Evolutionary conservation across 1,140 invertebrate genomes (phyloP).

Genomic region (Daktulosphaira vitifoliae): DNA sequence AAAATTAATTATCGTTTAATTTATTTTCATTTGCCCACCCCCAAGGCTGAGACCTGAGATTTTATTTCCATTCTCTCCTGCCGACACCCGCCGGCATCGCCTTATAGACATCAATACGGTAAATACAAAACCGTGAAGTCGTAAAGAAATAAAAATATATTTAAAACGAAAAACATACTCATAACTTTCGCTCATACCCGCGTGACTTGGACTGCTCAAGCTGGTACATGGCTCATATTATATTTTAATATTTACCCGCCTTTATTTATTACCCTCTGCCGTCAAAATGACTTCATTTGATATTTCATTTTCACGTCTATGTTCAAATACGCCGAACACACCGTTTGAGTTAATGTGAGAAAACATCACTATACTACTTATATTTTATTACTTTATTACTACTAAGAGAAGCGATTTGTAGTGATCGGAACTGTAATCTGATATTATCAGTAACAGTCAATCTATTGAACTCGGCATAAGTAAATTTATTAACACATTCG

Average conservation of each 20-base stretch:
- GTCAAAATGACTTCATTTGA: conserved; percentile 27
- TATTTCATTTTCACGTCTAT: too few relatives aligned
- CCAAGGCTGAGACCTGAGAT: background rate
- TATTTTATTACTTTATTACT: too few relatives aligned
- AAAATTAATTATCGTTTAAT: conserved; percentile 33
- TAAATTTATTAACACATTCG: too few relatives aligned
- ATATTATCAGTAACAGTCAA: too few relatives aligned
- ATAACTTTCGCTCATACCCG: conserved; percentile 23
- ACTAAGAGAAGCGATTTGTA: too few relatives aligned
- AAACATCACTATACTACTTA: too few relatives aligned
- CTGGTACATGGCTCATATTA: background rate
- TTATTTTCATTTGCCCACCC: conserved; percentile 28
- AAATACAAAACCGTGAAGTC: conserved; percentile 32
- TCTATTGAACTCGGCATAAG: too few relatives aligned
- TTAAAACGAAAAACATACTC: background rate
- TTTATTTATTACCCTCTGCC: conserved; percentile 25
- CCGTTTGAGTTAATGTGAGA: too few relatives aligned
- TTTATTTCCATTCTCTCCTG: conserved; percentile 20
- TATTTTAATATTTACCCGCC: conserved; percentile 23
- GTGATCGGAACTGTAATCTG: too few relatives aligned
- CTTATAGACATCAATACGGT: background rate
- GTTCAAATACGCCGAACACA: too few relatives aligned
- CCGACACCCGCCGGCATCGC: background rate
- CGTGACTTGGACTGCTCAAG: background rate
- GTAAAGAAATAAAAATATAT: conserved; percentile 28